A percentile compares a stretch with the other conserved stretches of the same genome.
Evolutionary conservation across 2,797 vertebrate genomes (phyloP).

Genomic region (Leptatherina wallacei): DNA sequence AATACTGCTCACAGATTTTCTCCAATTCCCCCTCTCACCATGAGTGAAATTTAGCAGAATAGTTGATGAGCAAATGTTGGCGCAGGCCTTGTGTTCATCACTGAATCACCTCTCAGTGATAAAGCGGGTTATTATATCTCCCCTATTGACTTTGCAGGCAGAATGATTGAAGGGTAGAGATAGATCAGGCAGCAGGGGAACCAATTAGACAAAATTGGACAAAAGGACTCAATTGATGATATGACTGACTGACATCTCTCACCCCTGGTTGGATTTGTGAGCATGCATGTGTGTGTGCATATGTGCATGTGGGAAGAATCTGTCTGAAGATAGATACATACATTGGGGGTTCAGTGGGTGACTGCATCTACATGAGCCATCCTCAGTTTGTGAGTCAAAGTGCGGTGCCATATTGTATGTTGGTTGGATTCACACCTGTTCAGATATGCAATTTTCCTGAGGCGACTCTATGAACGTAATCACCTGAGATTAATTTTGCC

Average conservation of each 20-base stretch:
- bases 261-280: constrained; percentile 55
- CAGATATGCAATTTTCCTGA: constrained; percentile 51
- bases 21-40: constrained; percentile 35
- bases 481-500: constrained; percentile 74
- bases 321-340: constrained; percentile 16
- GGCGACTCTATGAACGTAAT: constrained; percentile 57
- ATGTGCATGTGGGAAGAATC: constrained; percentile 19
- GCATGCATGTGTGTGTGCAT: constrained; percentile 14
- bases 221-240: constrained; percentile 84
- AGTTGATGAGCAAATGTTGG: constrained; percentile 67
- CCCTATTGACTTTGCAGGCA: constrained; percentile 76
- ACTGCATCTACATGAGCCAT: constrained; percentile 14
- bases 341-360: constrained; percentile 22
- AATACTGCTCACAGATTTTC: constrained; percentile 60
- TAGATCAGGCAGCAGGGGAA: constrained; percentile 79
- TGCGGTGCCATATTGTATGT: constrained; percentile 17
- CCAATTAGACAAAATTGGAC: constrained; percentile 87
- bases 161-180: constrained; percentile 81
- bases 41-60: constrained; percentile 66
- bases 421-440: constrained; percentile 29
- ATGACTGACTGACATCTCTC: constrained; percentile 81
- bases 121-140: constrained; percentile 79
- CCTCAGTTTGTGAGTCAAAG: constrained; percentile 12
- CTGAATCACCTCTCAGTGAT: constrained; percentile 77
- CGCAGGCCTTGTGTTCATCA: constrained; percentile 68